Conservation (phyloP, 1,140 invertebrate genomes). For the Drosophila rhopaloa region DNA sequence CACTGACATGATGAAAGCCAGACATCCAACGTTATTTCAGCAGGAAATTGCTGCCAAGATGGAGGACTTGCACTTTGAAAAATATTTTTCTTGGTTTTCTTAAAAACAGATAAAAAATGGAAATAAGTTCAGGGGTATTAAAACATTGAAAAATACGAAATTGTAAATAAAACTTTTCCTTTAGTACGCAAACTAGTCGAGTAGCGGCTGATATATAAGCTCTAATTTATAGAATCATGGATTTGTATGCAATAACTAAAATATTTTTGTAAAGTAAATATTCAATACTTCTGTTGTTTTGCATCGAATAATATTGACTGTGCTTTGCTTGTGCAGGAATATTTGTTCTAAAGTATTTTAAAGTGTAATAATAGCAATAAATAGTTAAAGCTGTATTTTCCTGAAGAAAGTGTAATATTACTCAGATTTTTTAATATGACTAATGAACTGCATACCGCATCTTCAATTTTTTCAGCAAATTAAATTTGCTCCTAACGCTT, state of each 20-base stretch:
- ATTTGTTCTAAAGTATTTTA: too few relatives aligned
- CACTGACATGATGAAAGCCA: constrained; percentile 35
- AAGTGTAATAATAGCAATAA: not conserved
- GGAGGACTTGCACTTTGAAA: constrained; percentile 24
- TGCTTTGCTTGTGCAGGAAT: too few relatives aligned
- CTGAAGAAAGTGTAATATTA: not conserved
- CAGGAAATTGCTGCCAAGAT: constrained; percentile 66
- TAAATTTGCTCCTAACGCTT: constrained; percentile 18
- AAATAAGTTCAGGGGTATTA: not conserved
- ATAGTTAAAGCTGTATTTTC: not conserved
- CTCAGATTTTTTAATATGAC: not conserved
- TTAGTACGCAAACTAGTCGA: too few relatives aligned
- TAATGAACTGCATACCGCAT: not conserved
- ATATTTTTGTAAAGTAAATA: too few relatives aligned
- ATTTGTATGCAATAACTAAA: too few relatives aligned
- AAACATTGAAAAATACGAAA: not conserved
- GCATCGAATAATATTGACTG: too few relatives aligned
- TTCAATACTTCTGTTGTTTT: too few relatives aligned
- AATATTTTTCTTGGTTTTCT: not conserved
- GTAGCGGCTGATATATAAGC: too few relatives aligned
- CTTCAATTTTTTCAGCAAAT: constrained; percentile 19
- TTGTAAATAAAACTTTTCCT: too few relatives aligned
- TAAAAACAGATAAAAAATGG: not conserved
- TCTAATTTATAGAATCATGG: too few relatives aligned
- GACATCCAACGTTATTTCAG: constrained; percentile 45